Evolutionary conservation across 2,113 vertebrate genomes (phyloP).

Genomic region (Asarcornis scutulata): DNA sequence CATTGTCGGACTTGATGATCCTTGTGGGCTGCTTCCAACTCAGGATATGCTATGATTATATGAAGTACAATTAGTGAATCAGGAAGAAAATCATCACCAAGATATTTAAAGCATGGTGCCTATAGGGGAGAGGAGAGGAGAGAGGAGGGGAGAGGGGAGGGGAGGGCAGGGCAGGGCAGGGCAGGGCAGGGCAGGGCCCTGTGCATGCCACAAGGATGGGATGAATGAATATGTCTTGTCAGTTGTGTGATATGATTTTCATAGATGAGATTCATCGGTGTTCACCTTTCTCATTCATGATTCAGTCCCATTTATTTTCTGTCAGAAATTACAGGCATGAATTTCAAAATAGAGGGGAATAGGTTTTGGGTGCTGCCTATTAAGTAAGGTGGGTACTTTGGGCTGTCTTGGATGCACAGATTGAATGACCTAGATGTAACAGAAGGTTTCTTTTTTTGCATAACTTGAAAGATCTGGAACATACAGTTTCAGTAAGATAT

Average conservation of each 20-base stretch:
- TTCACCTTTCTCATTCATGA: neutral
- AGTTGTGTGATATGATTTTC: neutral
- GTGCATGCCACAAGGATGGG: accelerated
- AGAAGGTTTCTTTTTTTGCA: neutral
- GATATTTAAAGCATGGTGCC: neutral
- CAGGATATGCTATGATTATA: neutral
- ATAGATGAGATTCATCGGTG: neutral
- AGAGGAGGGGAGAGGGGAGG: too few relatives aligned
- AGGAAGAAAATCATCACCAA: too few relatives aligned
- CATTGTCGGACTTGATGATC: neutral
- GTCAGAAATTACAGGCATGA: neutral
- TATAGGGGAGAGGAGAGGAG: too few relatives aligned
- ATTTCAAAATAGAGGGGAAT: neutral
- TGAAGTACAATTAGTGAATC: neutral
- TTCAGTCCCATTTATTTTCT: neutral
- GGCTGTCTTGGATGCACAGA: neutral
- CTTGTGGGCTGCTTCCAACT: neutral
- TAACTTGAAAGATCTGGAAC: neutral
- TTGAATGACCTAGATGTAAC: neutral
- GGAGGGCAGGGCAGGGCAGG: too few relatives aligned
- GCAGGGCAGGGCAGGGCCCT: too few relatives aligned
- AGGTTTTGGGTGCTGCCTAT: neutral
- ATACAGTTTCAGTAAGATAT: neutral
- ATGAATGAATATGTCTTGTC: neutral
- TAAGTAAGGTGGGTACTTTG: neutral